Conservation (phyloP, 1,140 invertebrate species). For the Anagrus nilaparvatae region DNA sequence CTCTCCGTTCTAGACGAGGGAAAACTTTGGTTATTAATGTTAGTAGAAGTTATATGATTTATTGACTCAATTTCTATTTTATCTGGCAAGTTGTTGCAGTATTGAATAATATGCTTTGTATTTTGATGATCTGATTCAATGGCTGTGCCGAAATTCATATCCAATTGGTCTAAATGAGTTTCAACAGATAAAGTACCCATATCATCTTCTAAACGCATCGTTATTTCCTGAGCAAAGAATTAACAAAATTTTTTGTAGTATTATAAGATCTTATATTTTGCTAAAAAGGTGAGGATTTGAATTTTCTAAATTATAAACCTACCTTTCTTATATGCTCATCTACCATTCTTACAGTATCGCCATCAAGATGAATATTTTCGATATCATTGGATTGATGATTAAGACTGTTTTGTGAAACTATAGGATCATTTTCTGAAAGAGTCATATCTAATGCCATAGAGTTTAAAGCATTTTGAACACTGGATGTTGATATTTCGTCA, state of each 20-base stretch:
- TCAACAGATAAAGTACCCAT: slow-evolving; percentile 35
- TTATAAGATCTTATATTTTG: no score
- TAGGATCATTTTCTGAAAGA: slow-evolving; percentile 30
- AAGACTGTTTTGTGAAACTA: slow-evolving; percentile 34
- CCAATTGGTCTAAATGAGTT: slow-evolving; percentile 32
- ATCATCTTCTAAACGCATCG: slow-evolving; percentile 35
- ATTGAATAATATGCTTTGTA: slow-evolving; percentile 32
- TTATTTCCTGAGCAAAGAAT: slow-evolving; percentile 37
- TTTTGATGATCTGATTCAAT: slow-evolving; percentile 29
- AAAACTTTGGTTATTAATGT: neutral
- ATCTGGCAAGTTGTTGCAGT: no score
- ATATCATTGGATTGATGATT: slow-evolving; percentile 30
- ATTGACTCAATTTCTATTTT: slow-evolving; percentile 33
- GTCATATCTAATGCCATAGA: slow-evolving; percentile 35
- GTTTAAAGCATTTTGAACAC: slow-evolving; percentile 24
- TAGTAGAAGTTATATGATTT: slow-evolving; percentile 14
- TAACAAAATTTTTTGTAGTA: slow-evolving; percentile 12
- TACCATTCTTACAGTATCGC: slow-evolving; percentile 36
- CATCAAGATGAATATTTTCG: slow-evolving; percentile 35
- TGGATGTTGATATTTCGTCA: slow-evolving; percentile 22
- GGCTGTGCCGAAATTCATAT: slow-evolving; percentile 38
- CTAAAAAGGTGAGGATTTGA: neutral
- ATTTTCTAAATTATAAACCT: no score
- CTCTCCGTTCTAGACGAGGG: slow-evolving; percentile 10
- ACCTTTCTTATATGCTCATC: slow-evolving; percentile 33